Conservation (phyloP, 2,113 vertebrate species). For the Sclerurus mexicanus region DNA sequence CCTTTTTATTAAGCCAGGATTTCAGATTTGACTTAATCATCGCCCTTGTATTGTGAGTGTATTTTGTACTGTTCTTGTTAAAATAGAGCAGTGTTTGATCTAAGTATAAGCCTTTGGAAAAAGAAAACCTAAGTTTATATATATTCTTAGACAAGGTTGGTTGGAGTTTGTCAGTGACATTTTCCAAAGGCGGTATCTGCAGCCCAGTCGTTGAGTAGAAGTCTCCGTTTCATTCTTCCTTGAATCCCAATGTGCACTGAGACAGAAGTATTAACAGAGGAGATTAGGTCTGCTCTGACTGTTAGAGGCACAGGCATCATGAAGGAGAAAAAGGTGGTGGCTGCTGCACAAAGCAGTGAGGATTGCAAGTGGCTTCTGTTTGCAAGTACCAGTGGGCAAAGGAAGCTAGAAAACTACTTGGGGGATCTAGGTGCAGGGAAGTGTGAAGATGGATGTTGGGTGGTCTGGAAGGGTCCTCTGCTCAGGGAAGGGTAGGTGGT, state of each 20-base stretch:
- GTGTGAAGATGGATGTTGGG: neutral
- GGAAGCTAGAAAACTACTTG: neutral
- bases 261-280: neutral
- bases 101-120: neutral
- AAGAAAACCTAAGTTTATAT: neutral
- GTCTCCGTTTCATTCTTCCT: neutral
- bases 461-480: neutral
- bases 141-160: neutral
- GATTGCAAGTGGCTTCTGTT: neutral
- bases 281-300: neutral
- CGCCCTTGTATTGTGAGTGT: neutral
- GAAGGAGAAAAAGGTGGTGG: neutral
- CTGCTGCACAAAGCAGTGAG: neutral
- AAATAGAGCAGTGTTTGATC: neutral
- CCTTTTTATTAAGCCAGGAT: neutral
- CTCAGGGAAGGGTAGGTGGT: neutral
- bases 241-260: neutral
- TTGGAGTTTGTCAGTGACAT: neutral
- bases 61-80: neutral
- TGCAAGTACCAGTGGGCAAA: neutral
- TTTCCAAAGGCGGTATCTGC: neutral
- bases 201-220: neutral
- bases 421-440: neutral
- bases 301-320: neutral
- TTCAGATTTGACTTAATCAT: neutral